Conservation (phyloP, 2,888 invertebrate species). For the Xestia sexstrigata region DNA sequence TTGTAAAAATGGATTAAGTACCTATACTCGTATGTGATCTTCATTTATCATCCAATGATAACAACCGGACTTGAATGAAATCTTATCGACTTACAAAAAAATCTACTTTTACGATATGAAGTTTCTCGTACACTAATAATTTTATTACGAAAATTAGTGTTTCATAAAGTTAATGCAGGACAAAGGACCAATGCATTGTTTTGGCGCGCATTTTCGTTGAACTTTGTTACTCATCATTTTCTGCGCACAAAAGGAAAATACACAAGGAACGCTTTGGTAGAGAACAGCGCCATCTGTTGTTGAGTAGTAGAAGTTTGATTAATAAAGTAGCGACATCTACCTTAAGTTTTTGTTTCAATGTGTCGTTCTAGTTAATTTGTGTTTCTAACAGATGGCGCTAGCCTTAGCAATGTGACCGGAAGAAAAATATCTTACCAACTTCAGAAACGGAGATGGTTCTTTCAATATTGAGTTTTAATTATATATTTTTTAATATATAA, state of each 20-base stretch:
- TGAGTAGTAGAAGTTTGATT: slow-evolving; percentile 60
- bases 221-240: slow-evolving; percentile 56
- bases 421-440: background rate
- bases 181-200: slow-evolving; percentile 52
- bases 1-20: background rate
- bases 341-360: background rate
- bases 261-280: background rate
- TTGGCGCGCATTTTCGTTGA: slow-evolving; percentile 37
- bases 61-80: slow-evolving; percentile 27
- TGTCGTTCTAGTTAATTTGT: fast-evolving
- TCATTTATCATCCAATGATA: slow-evolving; percentile 23
- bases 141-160: slow-evolving; percentile 39
- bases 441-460: background rate
- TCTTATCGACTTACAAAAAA: slow-evolving; percentile 22
- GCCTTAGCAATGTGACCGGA: fast-evolving
- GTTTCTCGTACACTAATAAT: background rate
- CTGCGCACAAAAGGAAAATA: slow-evolving; percentile 30
- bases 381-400: slow-evolving; percentile 59
- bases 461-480: too few relatives aligned
- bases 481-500: too few relatives aligned
- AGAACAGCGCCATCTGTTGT: slow-evolving; percentile 70
- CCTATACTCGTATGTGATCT: too few relatives aligned
- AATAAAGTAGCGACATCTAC: slow-evolving; percentile 34
- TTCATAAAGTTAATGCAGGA: slow-evolving; percentile 39
- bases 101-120: slow-evolving; percentile 9